Evolutionary conservation across 2,113 vertebrate species (phyloP).

Genomic region (Sisor rabdophorus): DNA sequence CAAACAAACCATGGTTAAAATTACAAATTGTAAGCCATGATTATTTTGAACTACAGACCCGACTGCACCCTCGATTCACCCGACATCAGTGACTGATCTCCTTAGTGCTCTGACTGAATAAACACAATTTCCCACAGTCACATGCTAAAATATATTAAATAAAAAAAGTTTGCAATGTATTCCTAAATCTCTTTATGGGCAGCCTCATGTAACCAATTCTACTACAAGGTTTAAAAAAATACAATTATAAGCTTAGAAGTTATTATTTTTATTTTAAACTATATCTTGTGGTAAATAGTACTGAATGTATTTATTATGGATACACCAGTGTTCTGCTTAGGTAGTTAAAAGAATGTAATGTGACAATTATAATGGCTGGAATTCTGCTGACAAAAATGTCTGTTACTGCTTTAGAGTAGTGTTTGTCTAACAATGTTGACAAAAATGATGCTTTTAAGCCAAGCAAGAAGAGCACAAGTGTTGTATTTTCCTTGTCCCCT

Average conservation of each 20-base stretch:
- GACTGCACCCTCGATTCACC: neutral
- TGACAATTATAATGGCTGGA: neutral
- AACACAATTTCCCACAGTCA: neutral
- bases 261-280: neutral
- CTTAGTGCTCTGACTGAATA: neutral
- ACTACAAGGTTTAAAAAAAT: neutral
- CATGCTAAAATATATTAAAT: neutral
- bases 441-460: neutral
- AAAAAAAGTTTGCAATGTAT: too few relatives aligned
- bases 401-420: neutral
- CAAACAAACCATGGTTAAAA: too few relatives aligned
- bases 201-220: too few relatives aligned
- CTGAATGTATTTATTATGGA: constrained; percentile 16
- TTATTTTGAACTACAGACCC: too few relatives aligned
- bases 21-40: too few relatives aligned
- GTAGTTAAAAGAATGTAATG: constrained; percentile 15
- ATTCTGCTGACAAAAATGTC: constrained; percentile 8
- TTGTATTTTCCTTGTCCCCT: neutral
- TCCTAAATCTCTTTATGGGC: neutral
- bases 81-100: neutral
- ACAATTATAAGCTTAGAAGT: neutral
- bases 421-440: neutral
- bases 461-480: neutral
- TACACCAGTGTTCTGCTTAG: neutral
- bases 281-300: neutral